Base-by-base conservation (phyloP, 1,140 invertebrate genomes). In the Galleria mellonella region DNA sequence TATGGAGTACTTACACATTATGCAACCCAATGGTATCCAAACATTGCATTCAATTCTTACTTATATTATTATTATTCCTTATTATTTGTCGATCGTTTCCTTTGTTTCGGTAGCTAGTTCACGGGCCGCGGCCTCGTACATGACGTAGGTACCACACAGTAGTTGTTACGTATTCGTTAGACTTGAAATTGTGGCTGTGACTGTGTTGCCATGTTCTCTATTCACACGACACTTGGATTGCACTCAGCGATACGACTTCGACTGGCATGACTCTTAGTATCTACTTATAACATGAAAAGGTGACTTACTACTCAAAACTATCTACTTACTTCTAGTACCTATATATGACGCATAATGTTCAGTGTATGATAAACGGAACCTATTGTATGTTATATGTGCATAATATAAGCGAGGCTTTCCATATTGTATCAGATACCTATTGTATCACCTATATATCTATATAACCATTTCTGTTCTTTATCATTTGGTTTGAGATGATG, bases 231-330 rank as follows among this genome's bases (percentile, higher is more conserved):
- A 73, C 70, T 52, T 58, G 44, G 60, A 64, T 52, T 72, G 67
- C 72, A 75, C 72, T 59, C 49, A 32, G 30, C 50, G 36, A 54
- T 51, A 62, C 48, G 54, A 59, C 47, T 51, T 62, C 51, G 60
- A 70, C 51, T 68, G 73, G 75, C 81, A 84, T 83, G 78, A 67
- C 63, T 69, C 48, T 57, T 65, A 71, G 27, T 48, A 67, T 55
- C 36, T 61, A 60, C 60, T 42, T 35, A 39, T 55, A n/a, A n/a
- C 17, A 23, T 23, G 17, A 47, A 87, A 87, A 86, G 88, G 87
- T 89, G 88, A 88, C 87, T 86, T 88, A 89, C 88, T 89, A 89
- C 87, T 87, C 83, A 87, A 88, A 88, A 88, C 87, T 88, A 76
- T 77, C 62, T 86, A 68, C 17, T 23, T 23, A 23, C 17, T 23